Conservation (phyloP, 2,113 vertebrate genomes). For the Caranx melampygus region DNA sequence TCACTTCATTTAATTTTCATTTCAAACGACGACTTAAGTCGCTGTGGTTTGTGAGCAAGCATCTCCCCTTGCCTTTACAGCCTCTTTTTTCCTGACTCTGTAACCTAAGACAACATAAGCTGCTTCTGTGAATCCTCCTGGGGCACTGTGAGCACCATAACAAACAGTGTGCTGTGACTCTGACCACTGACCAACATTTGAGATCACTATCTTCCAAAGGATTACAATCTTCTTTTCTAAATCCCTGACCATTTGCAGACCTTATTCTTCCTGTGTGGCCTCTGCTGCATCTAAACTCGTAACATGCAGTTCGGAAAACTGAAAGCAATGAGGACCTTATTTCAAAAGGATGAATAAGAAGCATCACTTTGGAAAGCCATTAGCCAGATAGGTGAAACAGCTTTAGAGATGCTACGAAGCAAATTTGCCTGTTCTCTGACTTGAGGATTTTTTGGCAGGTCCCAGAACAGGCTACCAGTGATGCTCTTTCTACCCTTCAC, state of each 20-base stretch:
- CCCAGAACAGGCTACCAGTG: no score
- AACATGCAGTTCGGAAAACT: not conserved
- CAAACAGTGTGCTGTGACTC: conserved; percentile 27
- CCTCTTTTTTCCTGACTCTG: not conserved
- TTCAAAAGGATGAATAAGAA: not conserved
- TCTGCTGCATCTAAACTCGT: not conserved
- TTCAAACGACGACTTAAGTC: not conserved
- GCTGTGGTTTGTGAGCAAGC: not conserved
- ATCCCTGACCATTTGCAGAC: conserved; percentile 11
- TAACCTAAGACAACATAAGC: conserved; percentile 19
- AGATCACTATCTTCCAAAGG: conserved; percentile 46
- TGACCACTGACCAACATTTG: conserved; percentile 15
- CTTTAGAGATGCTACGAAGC: not conserved
- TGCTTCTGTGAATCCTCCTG: conserved; percentile 32
- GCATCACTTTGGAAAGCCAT: not conserved
- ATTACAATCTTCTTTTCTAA: conserved; percentile 26
- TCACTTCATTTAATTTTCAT: no score
- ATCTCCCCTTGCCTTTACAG: not conserved
- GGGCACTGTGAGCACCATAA: conserved; percentile 13
- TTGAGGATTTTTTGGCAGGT: no score
- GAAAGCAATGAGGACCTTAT: not conserved
- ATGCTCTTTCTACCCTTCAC: no score
- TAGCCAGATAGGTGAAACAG: not conserved
- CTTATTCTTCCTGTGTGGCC: conserved; percentile 6
- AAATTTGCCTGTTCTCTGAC: no score